These are phyloP conservation scores for Drosophila sp. DNA, from an alignment of 1,140 invertebrate genomes.

Conservation along the genomic window DNA sequence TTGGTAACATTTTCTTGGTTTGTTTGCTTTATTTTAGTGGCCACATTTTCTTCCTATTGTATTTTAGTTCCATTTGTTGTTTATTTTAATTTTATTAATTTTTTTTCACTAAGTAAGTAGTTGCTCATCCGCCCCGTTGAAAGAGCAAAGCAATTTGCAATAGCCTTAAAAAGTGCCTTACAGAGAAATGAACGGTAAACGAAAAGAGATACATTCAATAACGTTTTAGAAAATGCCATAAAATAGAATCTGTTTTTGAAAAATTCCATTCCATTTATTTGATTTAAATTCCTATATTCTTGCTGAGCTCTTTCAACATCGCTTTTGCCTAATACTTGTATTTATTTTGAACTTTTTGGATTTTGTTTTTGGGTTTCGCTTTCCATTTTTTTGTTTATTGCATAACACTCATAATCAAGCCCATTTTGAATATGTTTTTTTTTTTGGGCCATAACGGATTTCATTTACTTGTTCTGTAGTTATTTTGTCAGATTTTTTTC, in stretches of 20 bases:
- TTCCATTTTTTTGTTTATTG: constrained; percentile 14
- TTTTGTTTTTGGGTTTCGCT: constrained; percentile 25
- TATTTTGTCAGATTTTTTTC: constrained; percentile 11
- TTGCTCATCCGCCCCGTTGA: constrained; percentile 28
- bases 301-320: constrained; percentile 39
- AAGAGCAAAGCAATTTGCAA: constrained; percentile 47
- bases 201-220: background rate
- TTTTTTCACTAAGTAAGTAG: background rate
- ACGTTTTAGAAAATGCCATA: constrained; percentile 9
- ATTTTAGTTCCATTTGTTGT: constrained; percentile 28
- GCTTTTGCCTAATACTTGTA: constrained; percentile 34
- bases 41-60: constrained; percentile 35
- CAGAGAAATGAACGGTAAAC: constrained; percentile 22
- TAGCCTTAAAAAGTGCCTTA: constrained; percentile 41
- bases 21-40: constrained; percentile 27
- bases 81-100: constrained; percentile 17
- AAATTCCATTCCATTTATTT: constrained; percentile 13
- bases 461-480: constrained; percentile 27
- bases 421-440: background rate
- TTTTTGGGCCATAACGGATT: constrained; percentile 25
- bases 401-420: constrained; percentile 17
- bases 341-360: constrained; percentile 35
- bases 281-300: constrained; percentile 18
- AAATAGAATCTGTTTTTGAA: constrained; percentile 16
- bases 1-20: constrained; percentile 27